phyloP scores from a whole-genome alignment of 2,113 vertebrate species.

The Isichthys henryi region DNA sequence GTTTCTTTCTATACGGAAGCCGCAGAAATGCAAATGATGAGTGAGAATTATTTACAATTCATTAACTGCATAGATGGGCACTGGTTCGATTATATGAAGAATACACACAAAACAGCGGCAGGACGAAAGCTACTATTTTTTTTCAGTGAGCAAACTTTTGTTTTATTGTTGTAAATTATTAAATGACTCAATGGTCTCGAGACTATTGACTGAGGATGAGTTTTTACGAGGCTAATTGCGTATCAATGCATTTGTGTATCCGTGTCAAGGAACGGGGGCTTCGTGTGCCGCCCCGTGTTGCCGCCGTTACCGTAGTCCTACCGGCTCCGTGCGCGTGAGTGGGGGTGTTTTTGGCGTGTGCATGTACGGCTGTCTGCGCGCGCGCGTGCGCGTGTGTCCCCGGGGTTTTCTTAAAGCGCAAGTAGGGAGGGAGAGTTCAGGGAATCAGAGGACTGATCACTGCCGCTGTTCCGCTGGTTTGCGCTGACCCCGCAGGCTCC shows the following conservation, averaged over 20 bases:
- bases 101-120: neutral
- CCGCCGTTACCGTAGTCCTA: neutral
- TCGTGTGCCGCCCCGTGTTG: neutral
- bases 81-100: neutral
- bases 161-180: neutral
- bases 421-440: conserved; percentile 91
- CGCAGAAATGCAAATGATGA: neutral
- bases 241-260: neutral
- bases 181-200: neutral
- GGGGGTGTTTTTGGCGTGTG: conserved; percentile 37
- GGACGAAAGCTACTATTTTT: neutral
- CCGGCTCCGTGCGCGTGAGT: neutral
- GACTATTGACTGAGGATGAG: neutral
- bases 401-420: conserved; percentile 71
- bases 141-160: neutral
- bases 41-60: neutral
- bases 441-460: conserved; percentile 89
- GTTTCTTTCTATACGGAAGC: neutral
- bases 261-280: neutral
- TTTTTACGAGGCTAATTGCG: conserved; percentile 1
- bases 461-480: conserved; percentile 91
- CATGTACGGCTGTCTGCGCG: conserved; percentile 3
- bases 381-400: neutral
- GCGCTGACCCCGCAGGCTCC: conserved; percentile 83
- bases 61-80: neutral